Base-by-base conservation (phyloP, 1,140 invertebrate genomes). In the Drosophila orosa region DNA sequence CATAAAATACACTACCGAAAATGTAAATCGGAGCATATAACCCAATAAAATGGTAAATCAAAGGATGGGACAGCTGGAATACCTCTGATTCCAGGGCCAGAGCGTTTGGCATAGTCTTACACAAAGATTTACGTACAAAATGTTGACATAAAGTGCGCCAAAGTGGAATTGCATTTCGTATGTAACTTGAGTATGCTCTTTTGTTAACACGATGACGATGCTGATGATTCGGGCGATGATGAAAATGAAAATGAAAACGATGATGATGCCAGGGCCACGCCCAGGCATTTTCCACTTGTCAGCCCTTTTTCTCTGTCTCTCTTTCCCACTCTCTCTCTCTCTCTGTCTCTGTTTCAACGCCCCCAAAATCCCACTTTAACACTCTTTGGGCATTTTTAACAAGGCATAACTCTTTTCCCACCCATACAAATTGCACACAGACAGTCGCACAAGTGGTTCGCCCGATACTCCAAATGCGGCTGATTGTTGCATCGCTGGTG, bases 111-210 rank as follows among this genome's bases (percentile, higher is more conserved):
- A 83, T 87, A 87, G 83, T 83, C 84, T 87, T 87, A 89, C 83
- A 87, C 83, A 87, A 89, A 84, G 85, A 84, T 89, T 90, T 89
- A 83, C 80, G 85, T 84, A 78, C 85, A 85, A 84, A 87, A 90
- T 89, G 84, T 89, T 84, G 84, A 75, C 84, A 90, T 84, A 90
- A 90, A 89, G 84, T 89, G 80, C 74, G 84, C 77, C 83, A 86
- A 89, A 89, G 84, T 90, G 85, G 84, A 90, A 89, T 89, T 89
- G 84, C 84, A 90, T 89, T 89, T 89, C 84, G 85, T 80, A 89
- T 90, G 84, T 90, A 89, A 89, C 85, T 90, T 80, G 84, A 89
- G 85, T 84, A 89, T 89, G 84, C 84, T 77, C 84, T 90, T 89
- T 89, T 89, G 84, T 89, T 90, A 89, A 90, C 85, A 78, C 76